Evolutionary conservation across 2,888 invertebrate species (phyloP), one percentile per base, ranked within the genome.

Genomic region (Drosophila subsilvestris): DNA sequence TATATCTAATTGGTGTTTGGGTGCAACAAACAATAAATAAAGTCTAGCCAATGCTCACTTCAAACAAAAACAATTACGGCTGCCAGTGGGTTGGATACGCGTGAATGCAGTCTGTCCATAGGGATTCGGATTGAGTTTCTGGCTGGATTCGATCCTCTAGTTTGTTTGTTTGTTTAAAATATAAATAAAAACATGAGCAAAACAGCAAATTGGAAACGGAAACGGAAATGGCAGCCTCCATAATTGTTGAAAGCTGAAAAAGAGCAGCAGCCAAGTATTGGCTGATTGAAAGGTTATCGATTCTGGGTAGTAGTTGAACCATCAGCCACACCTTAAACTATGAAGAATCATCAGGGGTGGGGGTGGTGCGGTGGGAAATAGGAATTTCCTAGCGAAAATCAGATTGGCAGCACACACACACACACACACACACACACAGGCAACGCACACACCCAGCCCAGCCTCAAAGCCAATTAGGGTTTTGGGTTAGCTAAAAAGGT

Each of bases 31-130:
- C 84, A 83, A 83, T 88, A 83, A 83, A 83, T 83, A 83, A 80
- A 88, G 83, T 83, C 83, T 83, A 86, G 83, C 88, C 83, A 51
- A 32, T 60, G 67, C 68, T 66, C 79, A 76, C 88, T 83, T 80
- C 79, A 76, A 70, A 68, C 48, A 56, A 79, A 82, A 82, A 87
- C 86, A 87, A 82, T 82, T 82, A 87, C 80, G 86, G 76, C 68
- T 71, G 74, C 74, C 77, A 82, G 67, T 67, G 69, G 76, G 62
- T 43, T 63, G 76, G 62, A 45, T 63, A 65, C 57, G 75, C 60
- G 61, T 68, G 74, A 20, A 17, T 32, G 18, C 53, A 20, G 14
- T 32, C n/a, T n/a, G 25, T 20, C n/a, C 20, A 48, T 12, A 22
- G 76, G 63, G 73, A 71, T 44, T 59, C 58, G 22, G 9, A 29